Base-by-base conservation (phyloP, 2,797 vertebrate genomes). In the Lycodopsis pacificus region DNA sequence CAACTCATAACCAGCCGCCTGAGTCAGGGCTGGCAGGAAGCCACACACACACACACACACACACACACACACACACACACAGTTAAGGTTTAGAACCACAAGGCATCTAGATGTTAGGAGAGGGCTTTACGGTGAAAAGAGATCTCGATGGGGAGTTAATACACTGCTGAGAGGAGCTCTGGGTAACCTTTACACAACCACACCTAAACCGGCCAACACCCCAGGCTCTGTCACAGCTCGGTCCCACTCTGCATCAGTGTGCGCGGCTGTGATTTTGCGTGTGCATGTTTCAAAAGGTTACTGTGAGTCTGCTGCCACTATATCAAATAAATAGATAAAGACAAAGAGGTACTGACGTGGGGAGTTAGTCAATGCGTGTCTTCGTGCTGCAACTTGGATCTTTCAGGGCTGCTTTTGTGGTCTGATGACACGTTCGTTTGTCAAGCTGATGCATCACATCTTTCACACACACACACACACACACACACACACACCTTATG, bases 401-500 rank as follows among this genome's bases (percentile, higher is more conserved):
- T 91, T 82, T 15, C 40, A 68, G 38, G 66, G 77, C 65, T 49
- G 25, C 57, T 78, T 85, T 42, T 7, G 46, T 5, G 30, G 64
- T 53, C 10, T 2, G 15, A 30, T 65, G 80, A 75, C 36, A 56
- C 4, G 12, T 53, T 22, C 8, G 5, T 30, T 61, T 71, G 65
- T 65, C 17, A 17, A 57, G 13, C 67, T n/a, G 84, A 81, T 48
- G 51, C 65, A 27, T 65, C 57, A 17, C 25, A 44, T 3, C 53
- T 22, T 40, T 8, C 7, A 36, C 34, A 36, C 0, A 36, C 44
- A 48, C 44, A 19, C 5, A 19, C 17, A 27, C 44, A 46, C 44
- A 46, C 30, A 57, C 54, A 56, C 27, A 19, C 56, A 19, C 48
- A n/a, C 20, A 97, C 97, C 96, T 97, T 97, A 84, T 96, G 95